phyloP scores from a whole-genome alignment of 2,113 vertebrate genomes.

The Anolis carolinensis region DNA sequence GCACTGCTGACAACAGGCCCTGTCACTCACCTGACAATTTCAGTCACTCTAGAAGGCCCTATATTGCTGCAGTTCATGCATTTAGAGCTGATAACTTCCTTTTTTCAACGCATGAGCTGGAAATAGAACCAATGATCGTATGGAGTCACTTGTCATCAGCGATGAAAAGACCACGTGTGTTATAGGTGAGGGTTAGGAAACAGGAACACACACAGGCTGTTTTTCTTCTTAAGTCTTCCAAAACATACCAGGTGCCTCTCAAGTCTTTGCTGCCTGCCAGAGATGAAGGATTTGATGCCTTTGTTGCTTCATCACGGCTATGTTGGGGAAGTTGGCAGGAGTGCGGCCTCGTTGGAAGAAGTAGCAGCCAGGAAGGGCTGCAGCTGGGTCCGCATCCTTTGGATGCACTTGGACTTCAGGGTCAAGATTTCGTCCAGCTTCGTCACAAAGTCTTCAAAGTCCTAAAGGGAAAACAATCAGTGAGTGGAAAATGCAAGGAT shows the following conservation, averaged over 20 bases:
- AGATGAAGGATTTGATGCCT: background rate
- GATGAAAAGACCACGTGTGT: too few relatives aligned
- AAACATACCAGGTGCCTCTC: slow-evolving; percentile 12
- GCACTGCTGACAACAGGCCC: background rate
- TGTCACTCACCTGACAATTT: background rate
- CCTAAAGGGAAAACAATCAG: slow-evolving; percentile 65
- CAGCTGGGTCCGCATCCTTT: slow-evolving; percentile 78
- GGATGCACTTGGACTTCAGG: slow-evolving; percentile 81
- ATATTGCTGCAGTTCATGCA: background rate
- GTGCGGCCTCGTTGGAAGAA: background rate
- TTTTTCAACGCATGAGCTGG: background rate
- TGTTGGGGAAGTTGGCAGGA: slow-evolving; percentile 35
- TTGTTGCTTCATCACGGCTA: slow-evolving; percentile 33
- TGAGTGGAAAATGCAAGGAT: background rate
- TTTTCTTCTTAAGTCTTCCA: slow-evolving; percentile 8
- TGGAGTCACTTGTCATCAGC: too few relatives aligned
- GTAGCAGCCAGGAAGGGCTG: slow-evolving; percentile 72
- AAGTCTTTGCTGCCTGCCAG: background rate
- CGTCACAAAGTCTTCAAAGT: slow-evolving; percentile 81
- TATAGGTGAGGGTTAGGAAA: background rate
- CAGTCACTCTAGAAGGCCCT: background rate
- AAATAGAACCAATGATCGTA: too few relatives aligned
- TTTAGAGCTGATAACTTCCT: background rate
- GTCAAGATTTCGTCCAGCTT: slow-evolving; percentile 83
- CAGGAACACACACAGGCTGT: background rate